A percentile compares a stretch with the other conserved stretches of the same genome.
Conservation (phyloP, 2,888 invertebrate species). For the Acronicta alni region DNA sequence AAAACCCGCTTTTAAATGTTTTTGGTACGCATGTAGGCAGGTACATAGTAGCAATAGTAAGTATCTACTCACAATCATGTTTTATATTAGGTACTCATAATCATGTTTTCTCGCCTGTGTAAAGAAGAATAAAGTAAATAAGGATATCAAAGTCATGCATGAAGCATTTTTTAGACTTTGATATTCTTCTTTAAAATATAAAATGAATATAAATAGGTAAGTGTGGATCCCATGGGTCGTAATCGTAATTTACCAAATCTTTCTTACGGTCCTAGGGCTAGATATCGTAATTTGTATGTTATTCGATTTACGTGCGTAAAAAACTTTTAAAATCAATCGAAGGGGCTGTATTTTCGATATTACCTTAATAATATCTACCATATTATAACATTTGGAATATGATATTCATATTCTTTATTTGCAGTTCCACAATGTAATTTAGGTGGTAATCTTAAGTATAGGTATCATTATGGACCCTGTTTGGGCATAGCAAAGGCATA, state of each 20-base stretch:
- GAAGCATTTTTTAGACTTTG: constrained; percentile 3
- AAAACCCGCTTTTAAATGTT: neutral
- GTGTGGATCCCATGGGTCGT: constrained; percentile 37
- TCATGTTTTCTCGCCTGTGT: no score
- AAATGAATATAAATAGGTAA: constrained; percentile 37
- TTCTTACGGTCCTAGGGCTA: constrained; percentile 38
- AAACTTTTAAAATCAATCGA: constrained; percentile 23
- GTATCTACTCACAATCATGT: neutral
- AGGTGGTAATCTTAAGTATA: no score
- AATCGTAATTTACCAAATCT: constrained; percentile 48
- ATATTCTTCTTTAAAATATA: constrained; percentile 34
- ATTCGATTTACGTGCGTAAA: constrained; percentile 41
- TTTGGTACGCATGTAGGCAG: neutral
- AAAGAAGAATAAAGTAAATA: no score
- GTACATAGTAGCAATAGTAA: no score
- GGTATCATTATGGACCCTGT: no score
- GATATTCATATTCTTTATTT: no score
- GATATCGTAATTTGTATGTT: constrained; percentile 41
- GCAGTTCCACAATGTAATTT: no score
- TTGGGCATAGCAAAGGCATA: no score
- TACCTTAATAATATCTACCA: no score
- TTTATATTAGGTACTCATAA: no score
- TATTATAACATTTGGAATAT: no score
- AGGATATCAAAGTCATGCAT: no score
- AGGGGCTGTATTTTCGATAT: neutral